Evolutionary conservation across 1,140 invertebrate genomes (phyloP), one percentile per base, ranked within the genome.

Genomic region (Octopus sinensis): DNA sequence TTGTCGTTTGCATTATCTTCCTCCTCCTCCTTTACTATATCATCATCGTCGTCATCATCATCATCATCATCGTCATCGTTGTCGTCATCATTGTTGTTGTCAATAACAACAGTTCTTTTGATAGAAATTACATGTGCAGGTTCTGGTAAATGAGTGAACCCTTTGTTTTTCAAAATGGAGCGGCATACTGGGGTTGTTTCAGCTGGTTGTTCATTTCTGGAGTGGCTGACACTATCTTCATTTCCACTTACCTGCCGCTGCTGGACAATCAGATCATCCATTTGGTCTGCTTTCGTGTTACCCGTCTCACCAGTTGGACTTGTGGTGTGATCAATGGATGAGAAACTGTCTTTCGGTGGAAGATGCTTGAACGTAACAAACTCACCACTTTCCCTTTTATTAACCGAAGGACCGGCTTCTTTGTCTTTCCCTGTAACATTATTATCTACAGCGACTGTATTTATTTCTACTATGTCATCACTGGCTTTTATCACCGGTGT

Each of bases 51-150:
- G 30, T 79, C 76, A 7, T 83, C 76, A 17, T 23, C 77, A 17
- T 23, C 77, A 80, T n/a, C 77, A 30, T 79, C 73, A 51, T 80
- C 82, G 30, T 82, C 82, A 79, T 68, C 76, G n/a, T 76, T 79
- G 53, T 80, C 79, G 23, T 68, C 56, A 53, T 68, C 79, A 7
- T 79, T 54, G 17, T 81, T 77, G 53, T 82, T 80, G 9, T 76
- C 79, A 51, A 80, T 81, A 53, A 79, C 79, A 51, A 81, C 79
- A 56, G 82, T 84, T 73, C 68, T 73, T 23, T 73, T 73, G 68
- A 73, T 73, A 13, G 68, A 73, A n/a, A 23, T 23, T 17, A 73
- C 68, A 73, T 23, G 4, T 13, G 68, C 68, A n/a, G 68, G 68
- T 73, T 73, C 68, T 9, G 68, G 68, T 13, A 73, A 23, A 73